Conservation (phyloP, 2,888 invertebrate species). For the Drosophila pseudotalamancana region DNA sequence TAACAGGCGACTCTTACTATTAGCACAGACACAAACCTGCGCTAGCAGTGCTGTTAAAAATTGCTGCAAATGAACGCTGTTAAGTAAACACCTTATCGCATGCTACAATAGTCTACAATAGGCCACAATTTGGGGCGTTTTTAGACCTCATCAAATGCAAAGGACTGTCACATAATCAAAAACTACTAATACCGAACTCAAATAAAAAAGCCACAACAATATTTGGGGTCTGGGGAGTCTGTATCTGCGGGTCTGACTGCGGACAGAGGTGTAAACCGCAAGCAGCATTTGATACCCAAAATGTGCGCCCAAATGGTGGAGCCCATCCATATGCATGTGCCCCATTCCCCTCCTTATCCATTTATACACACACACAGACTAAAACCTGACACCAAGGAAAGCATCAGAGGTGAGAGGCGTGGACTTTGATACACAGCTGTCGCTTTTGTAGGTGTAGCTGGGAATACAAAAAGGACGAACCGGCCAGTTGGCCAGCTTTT, state of each 20-base stretch:
- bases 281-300: conserved; percentile 18
- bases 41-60: not conserved
- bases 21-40: conserved; percentile 51
- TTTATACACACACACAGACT: conserved; percentile 1
- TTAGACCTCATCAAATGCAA: not conserved
- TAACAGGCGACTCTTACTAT: not conserved
- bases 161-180: conserved; percentile 38
- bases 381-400: conserved; percentile 54
- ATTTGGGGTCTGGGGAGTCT: not conserved
- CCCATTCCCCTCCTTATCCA: not conserved
- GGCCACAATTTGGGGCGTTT: not conserved
- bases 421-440: conserved; percentile 41
- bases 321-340: not conserved
- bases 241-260: conserved; percentile 26
- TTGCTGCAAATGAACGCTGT: not conserved
- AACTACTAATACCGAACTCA: conserved; percentile 58
- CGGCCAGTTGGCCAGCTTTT: conserved; percentile 20
- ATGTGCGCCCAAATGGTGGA: conserved; percentile 11
- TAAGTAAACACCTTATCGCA: conserved; percentile 24
- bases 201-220: conserved; percentile 49
- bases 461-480: conserved; percentile 58
- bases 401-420: conserved; percentile 12
- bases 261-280: conserved; percentile 28
- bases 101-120: conserved; percentile 29
- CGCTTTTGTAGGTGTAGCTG: conserved; percentile 61